Conservation (phyloP, 1,140 invertebrate genomes). For the Drosophila virilis region DNA sequence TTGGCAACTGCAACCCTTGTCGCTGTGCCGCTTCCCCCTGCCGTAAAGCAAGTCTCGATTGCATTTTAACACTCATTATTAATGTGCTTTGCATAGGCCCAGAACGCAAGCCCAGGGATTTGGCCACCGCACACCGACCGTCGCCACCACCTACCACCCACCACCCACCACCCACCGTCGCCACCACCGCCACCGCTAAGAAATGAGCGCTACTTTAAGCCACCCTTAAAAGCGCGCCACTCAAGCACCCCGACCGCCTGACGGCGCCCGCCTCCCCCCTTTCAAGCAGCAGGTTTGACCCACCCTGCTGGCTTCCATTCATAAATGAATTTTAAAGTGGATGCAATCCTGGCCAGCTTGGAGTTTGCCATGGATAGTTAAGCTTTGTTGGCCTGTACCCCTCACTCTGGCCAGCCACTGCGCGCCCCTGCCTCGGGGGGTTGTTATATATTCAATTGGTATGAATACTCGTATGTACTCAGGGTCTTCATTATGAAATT, state of each 20-base stretch:
- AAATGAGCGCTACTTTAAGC: slow-evolving; percentile 4
- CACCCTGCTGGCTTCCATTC: slow-evolving; percentile 57
- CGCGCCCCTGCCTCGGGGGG: slow-evolving; percentile 1
- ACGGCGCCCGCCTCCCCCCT: neutral
- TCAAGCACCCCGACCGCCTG: neutral
- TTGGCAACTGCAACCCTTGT: slow-evolving; percentile 23
- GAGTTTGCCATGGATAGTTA: slow-evolving; percentile 21
- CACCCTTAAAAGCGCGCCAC: slow-evolving; percentile 21
- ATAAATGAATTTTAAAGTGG: slow-evolving; percentile 80
- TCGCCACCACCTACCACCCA: neutral
- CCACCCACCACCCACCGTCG: neutral
- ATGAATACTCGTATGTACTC: slow-evolving; percentile 57
- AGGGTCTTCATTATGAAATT: slow-evolving; percentile 78
- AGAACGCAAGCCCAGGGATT: slow-evolving; percentile 31
- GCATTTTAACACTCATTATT: slow-evolving; percentile 79
- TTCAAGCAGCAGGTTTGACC: slow-evolving; percentile 1
- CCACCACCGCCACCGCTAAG: neutral
- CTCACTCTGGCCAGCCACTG: no score
- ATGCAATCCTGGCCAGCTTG: slow-evolving; percentile 57
- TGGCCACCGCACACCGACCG: slow-evolving; percentile 8
- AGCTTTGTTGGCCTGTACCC: slow-evolving; percentile 1
- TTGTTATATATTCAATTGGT: slow-evolving; percentile 58
- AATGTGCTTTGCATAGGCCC: slow-evolving; percentile 48
- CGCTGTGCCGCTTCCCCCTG: neutral
- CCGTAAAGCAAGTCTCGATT: slow-evolving; percentile 53